Evolutionary conservation across 1,140 invertebrate genomes (phyloP).

Genomic region (Drosophila kepulauana): DNA sequence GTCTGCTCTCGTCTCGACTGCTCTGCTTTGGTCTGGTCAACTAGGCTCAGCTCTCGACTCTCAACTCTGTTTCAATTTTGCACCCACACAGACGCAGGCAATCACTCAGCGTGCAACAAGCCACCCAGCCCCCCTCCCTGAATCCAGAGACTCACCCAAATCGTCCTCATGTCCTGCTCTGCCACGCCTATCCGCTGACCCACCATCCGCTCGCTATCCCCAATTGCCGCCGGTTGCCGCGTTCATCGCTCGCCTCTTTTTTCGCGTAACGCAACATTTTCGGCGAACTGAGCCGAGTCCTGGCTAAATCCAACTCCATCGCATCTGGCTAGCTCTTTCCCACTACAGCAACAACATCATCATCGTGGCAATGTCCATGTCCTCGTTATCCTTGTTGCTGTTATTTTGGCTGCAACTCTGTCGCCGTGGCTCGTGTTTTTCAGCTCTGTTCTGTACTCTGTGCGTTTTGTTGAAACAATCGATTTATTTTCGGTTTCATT

Average conservation of each 20-base stretch:
- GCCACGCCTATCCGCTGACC: conserved; percentile 11
- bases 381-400: conserved; percentile 44
- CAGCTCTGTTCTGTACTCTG: conserved; percentile 21
- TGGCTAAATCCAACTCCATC: conserved; percentile 4
- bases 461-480: conserved; percentile 80
- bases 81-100: conserved; percentile 69
- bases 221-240: conserved; percentile 29
- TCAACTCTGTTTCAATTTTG: conserved; percentile 80
- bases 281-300: conserved; percentile 43
- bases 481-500: conserved; percentile 84
- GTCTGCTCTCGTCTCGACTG: neutral
- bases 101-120: conserved; percentile 61
- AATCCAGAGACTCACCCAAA: neutral
- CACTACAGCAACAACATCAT: conserved; percentile 10
- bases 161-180: neutral
- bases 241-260: conserved; percentile 40
- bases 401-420: conserved; percentile 55
- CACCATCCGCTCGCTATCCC: conserved; percentile 23
- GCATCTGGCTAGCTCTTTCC: conserved; percentile 47
- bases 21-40: conserved; percentile 1
- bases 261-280: conserved; percentile 67
- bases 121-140: conserved; percentile 4
- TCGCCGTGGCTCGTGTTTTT: conserved; percentile 44
- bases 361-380: conserved; percentile 26
- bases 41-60: conserved; percentile 18